Evolutionary conservation across 2,888 invertebrate species (phyloP), one percentile per base, ranked within the genome.

Genomic region (Acheta domesticus): DNA sequence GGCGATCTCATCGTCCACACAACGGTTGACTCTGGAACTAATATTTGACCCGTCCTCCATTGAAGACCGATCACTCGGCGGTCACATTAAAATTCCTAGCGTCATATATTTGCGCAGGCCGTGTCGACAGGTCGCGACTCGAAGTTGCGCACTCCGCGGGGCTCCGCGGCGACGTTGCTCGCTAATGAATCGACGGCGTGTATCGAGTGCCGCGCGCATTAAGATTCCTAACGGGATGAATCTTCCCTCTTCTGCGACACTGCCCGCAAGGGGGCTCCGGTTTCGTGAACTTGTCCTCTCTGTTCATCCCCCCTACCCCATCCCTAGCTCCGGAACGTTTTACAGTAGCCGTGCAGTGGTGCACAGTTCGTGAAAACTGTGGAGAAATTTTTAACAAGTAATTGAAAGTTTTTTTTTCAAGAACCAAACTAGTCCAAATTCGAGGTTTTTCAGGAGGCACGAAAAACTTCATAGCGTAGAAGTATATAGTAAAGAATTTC

Each of bases 21-120:
- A 36, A 36, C 36, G 36, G 36, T 36, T 36, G 36, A 36, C 36
- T 36, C 36, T 62, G 62, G 14, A 62, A 62, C 62, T 62, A 62
- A 62, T 62, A 62, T 62, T 62, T 62, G n/a, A 62, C 62, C 36
- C 62, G 62, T 62, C 62, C n/a, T 62, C 62, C n/a, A 62, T 62
- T 62, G 62, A n/a, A 62, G n/a, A 62, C 16, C 62, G n/a, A 62
- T 62, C 62, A 19, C 62, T 19, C 62, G 62, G 14, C 62, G 36
- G 62, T 62, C 62, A 62, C 62, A 62, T 62, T 62, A 62, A 62
- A 62, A 62, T 62, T 62, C 62, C 62, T 19, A n/a, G 16, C 62
- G 62, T 62, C 62, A 62, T 14, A 62, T 62, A 62, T 62, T 62
- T 62, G 62, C n/a, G 16, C 62, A 62, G n/a, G 14, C n/a, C 62